phyloP scores from a whole-genome alignment of 2,113 vertebrate genomes.

The Astur gentilis region DNA sequence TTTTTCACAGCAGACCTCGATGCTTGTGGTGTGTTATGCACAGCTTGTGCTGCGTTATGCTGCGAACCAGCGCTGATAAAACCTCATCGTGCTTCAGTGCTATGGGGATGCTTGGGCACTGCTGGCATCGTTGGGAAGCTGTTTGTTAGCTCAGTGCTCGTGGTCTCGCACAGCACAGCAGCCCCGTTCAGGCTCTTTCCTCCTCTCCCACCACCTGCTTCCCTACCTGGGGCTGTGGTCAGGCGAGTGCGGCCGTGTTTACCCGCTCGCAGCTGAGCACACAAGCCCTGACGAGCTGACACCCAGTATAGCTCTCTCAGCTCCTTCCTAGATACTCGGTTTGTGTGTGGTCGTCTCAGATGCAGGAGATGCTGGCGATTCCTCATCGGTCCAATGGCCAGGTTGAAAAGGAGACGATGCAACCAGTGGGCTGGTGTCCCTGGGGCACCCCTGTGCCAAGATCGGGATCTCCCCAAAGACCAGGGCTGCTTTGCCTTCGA shows the following conservation, averaged over 20 bases:
- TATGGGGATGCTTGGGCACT: not conserved
- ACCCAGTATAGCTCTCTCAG: not conserved
- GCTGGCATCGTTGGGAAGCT: not conserved
- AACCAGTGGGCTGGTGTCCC: not conserved
- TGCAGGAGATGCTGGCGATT: not conserved
- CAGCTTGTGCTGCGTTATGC: no score
- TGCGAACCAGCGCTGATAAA: not conserved
- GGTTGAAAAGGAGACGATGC: not conserved
- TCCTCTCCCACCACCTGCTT: not conserved
- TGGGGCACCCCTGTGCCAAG: fast-evolving
- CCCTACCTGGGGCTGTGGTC: not conserved
- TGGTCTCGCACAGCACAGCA: not conserved
- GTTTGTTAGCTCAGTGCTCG: not conserved
- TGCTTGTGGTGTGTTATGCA: not conserved
- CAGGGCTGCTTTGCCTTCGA: not conserved
- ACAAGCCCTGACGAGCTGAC: not conserved
- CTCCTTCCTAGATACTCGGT: not conserved
- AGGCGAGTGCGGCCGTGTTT: not conserved
- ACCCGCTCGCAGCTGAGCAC: not conserved
- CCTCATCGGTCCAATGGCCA: not conserved
- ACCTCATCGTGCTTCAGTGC: no score
- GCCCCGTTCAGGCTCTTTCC: not conserved
- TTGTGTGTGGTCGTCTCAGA: not conserved
- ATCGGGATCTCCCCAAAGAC: not conserved
- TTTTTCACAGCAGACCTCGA: not conserved